Conservation (phyloP, 2,888 invertebrate genomes). For the Drosophila greeni region DNA sequence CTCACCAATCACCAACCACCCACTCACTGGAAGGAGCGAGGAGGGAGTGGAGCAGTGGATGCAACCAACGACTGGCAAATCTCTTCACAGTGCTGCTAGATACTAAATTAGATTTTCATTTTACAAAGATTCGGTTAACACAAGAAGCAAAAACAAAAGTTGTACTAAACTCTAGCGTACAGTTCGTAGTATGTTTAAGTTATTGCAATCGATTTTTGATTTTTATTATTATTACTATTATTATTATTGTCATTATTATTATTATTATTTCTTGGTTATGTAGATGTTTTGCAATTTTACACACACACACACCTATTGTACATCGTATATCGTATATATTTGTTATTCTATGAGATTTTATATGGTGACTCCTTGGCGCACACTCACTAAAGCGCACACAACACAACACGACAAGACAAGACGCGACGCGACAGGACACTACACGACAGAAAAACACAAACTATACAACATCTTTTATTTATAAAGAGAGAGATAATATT, state of each 20-base stretch:
- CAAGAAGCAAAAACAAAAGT: slow-evolving; percentile 29
- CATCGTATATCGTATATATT: slow-evolving; percentile 54
- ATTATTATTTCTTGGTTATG: slow-evolving; percentile 52
- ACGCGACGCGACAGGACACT: slow-evolving; percentile 13
- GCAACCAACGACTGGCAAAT: slow-evolving; percentile 70
- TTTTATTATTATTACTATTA: slow-evolving; percentile 36
- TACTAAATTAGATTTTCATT: slow-evolving; percentile 60
- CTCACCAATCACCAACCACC: slow-evolving; percentile 22
- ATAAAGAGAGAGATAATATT: slow-evolving; percentile 53
- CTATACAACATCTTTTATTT: slow-evolving; percentile 46
- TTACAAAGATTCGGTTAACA: slow-evolving; percentile 40
- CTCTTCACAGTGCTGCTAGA: slow-evolving; percentile 68
- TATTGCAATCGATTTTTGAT: slow-evolving; percentile 53
- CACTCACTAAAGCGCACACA: slow-evolving; percentile 47
- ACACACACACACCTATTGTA: slow-evolving; percentile 29
- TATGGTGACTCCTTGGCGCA: slow-evolving; percentile 57
- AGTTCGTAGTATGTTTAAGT: slow-evolving; percentile 42
- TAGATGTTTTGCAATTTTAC: slow-evolving; percentile 57
- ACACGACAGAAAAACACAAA: slow-evolving; percentile 10
- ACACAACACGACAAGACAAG: not conserved
- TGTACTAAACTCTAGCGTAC: slow-evolving; percentile 49
- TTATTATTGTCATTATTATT: slow-evolving; percentile 45
- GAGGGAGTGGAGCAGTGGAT: slow-evolving; percentile 29
- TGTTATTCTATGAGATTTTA: slow-evolving; percentile 70
- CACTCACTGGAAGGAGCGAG: slow-evolving; percentile 20